phyloP scores from a whole-genome alignment of 2,113 vertebrate genomes.

The Sorex araneus region DNA sequence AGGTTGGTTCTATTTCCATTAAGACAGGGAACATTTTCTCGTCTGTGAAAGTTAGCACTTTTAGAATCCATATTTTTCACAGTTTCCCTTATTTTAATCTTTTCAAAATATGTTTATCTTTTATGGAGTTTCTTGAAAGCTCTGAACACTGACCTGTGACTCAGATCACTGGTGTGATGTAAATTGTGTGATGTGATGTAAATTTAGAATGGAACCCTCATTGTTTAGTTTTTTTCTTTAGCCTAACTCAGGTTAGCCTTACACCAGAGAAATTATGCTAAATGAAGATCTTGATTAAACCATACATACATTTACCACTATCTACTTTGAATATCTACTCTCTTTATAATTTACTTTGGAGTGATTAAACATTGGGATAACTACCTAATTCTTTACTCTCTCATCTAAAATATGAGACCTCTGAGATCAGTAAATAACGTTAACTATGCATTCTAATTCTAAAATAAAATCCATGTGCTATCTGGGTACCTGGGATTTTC shows the following conservation, averaged over 20 bases:
- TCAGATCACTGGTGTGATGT: background rate
- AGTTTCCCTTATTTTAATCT: conserved; percentile 51
- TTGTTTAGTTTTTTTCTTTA: background rate
- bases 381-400: background rate
- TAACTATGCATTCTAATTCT: background rate
- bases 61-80: conserved; percentile 60
- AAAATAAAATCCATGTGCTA: background rate
- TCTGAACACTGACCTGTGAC: background rate
- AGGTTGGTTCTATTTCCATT: conserved; percentile 69
- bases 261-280: background rate
- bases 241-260: background rate
- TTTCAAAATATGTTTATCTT: conserved; percentile 50
- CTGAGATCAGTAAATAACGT: background rate
- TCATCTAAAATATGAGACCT: background rate
- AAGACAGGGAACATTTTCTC: conserved; percentile 8
- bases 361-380: background rate
- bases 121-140: background rate
- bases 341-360: background rate
- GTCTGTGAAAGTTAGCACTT: conserved; percentile 70
- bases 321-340: background rate
- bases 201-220: background rate
- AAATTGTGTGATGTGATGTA: background rate
- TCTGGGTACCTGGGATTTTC: background rate
- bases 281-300: background rate
- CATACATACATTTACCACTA: background rate